phyloP scores from a whole-genome alignment of 64 coral and sea anemone species.

The Acropora yongei region DNA sequence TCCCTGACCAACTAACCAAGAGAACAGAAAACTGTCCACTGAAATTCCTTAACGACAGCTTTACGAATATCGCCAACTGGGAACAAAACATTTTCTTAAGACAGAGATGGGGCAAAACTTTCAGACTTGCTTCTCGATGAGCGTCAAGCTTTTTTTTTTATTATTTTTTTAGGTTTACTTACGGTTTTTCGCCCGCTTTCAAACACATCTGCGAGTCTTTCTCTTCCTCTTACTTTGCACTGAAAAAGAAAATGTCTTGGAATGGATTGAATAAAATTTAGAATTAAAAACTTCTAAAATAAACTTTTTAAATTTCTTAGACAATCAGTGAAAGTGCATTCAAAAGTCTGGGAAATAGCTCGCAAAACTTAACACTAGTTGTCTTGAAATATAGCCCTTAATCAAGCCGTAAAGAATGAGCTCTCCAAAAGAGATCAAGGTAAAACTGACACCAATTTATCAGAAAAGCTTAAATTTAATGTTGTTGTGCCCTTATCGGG shows the following conservation, averaged over 20 bases:
- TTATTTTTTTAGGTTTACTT: neutral
- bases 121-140: constrained; percentile 52
- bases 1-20: constrained; percentile 8
- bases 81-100: constrained; percentile 73
- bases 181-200: neutral
- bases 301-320: neutral
- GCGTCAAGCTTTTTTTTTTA: neutral
- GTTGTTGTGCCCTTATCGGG: too few relatives aligned
- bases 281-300: neutral
- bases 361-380: neutral
- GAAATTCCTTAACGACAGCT: constrained; percentile 54
- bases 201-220: neutral
- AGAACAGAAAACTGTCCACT: constrained; percentile 60
- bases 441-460: neutral
- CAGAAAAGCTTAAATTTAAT: too few relatives aligned
- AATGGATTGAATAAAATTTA: neutral
- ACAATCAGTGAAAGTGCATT: neutral
- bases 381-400: constrained; percentile 80
- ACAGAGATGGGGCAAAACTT: constrained; percentile 49
- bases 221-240: constrained; percentile 34
- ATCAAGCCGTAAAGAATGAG: constrained; percentile 69
- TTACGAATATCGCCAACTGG: constrained; percentile 50
- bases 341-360: neutral
- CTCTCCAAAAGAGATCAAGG: neutral
- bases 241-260: neutral